Conservation (phyloP, 1,140 invertebrate genomes). For the Heterodera carotae region DNA sequence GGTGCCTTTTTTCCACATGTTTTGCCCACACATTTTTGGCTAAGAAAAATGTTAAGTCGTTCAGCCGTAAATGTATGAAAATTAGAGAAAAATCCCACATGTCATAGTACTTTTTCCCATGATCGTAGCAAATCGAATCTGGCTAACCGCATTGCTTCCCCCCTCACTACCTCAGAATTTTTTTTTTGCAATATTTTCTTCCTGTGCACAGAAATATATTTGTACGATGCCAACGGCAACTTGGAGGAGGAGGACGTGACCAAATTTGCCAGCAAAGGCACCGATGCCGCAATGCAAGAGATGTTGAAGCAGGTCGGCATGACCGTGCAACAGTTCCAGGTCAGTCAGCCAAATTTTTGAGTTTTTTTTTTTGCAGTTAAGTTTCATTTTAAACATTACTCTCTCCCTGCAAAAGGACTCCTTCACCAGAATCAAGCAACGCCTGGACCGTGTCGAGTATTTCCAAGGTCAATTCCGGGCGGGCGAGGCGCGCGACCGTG, state of each 20-base stretch:
- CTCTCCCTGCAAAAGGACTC: constrained; percentile 51
- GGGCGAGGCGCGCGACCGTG: constrained; percentile 67
- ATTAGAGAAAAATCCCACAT: too few relatives aligned
- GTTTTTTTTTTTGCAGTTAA: too few relatives aligned
- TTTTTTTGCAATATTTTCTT: too few relatives aligned
- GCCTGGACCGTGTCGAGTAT: constrained; percentile 66
- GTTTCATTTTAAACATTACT: too few relatives aligned
- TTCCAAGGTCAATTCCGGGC: constrained; percentile 66
- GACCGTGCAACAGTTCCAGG: constrained; percentile 44
- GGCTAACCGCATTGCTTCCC: too few relatives aligned
- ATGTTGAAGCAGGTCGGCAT: constrained; percentile 45
- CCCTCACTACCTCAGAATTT: too few relatives aligned
- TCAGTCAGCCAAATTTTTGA: constrained; percentile 25
- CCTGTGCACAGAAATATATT: constrained; percentile 57
- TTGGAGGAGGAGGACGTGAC: constrained; percentile 64
- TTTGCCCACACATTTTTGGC: neutral
- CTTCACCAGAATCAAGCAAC: constrained; percentile 64
- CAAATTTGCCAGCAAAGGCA: constrained; percentile 46
- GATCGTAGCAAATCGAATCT: too few relatives aligned
- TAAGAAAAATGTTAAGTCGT: too few relatives aligned
- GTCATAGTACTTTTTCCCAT: too few relatives aligned
- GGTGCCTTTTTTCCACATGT: neutral
- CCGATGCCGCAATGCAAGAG: constrained; percentile 35
- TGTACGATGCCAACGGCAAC: constrained; percentile 61
- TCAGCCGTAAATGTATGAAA: too few relatives aligned